Conservation (phyloP, 2,113 vertebrate genomes). For the Agapornis roseicollis region DNA sequence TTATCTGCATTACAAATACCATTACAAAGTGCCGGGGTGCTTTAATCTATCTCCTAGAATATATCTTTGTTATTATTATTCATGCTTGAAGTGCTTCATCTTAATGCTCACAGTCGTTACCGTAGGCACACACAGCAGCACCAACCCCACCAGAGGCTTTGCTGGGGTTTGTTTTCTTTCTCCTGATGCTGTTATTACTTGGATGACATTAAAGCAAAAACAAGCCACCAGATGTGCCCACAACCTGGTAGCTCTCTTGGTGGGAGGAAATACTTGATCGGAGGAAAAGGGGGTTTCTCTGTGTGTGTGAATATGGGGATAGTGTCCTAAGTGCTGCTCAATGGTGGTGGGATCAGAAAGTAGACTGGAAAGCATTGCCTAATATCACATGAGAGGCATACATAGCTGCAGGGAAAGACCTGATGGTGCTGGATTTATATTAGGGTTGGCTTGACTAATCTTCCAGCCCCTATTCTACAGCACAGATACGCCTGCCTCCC, state of each 20-base stretch:
- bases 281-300: not conserved
- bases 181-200: constrained; percentile 45
- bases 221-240: constrained; percentile 53
- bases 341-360: not conserved
- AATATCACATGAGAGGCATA: not conserved
- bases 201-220: constrained; percentile 61
- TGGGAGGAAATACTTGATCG: constrained; percentile 26
- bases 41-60: constrained; percentile 66
- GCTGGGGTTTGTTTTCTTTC: constrained; percentile 54
- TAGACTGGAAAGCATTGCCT: constrained; percentile 17
- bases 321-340: not conserved
- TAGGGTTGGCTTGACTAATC: not conserved
- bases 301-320: not conserved
- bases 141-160: constrained; percentile 6
- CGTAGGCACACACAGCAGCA: constrained; percentile 10
- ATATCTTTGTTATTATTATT: constrained; percentile 54
- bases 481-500: not conserved
- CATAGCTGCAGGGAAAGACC: not conserved
- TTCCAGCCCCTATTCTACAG: not conserved
- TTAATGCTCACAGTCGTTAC: constrained; percentile 44
- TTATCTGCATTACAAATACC: constrained; percentile 71
- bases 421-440: not conserved
- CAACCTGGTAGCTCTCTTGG: constrained; percentile 43
- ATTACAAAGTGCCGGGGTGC: constrained; percentile 54
- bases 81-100: constrained; percentile 64